Evolutionary conservation across 2,113 vertebrate species (phyloP).

Genomic region (Eubucco bourcierii): DNA sequence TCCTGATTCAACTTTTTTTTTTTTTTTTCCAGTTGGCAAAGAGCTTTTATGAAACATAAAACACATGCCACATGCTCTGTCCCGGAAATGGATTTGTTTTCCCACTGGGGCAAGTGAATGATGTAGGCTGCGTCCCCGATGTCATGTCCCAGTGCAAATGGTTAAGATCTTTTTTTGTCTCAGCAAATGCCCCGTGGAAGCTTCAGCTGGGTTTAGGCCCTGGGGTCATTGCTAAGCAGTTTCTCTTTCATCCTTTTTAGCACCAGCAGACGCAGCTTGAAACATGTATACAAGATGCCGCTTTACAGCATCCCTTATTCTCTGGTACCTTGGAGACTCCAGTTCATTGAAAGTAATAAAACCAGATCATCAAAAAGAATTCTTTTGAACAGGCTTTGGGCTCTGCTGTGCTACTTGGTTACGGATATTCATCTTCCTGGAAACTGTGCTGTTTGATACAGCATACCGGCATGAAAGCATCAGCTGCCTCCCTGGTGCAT

Average conservation of each 20-base stretch:
- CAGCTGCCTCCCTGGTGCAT: conserved; percentile 59
- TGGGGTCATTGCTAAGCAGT: conserved; percentile 69
- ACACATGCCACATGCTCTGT: conserved; percentile 5
- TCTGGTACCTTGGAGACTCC: conserved; percentile 69
- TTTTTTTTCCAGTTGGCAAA: conserved; percentile 14
- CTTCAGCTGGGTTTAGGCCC: conserved; percentile 52
- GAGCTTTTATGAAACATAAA: conserved; percentile 48
- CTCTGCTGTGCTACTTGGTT: conserved; percentile 71
- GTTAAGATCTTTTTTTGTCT: conserved; percentile 70
- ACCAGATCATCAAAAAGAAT: conserved; percentile 71
- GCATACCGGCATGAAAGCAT: conserved; percentile 52
- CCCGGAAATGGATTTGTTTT: conserved; percentile 46
- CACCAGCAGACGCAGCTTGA: conserved; percentile 62
- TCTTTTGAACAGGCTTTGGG: conserved; percentile 71
- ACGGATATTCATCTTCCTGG: conserved; percentile 71
- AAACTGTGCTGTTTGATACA: conserved; percentile 62
- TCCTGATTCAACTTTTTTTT: not conserved
- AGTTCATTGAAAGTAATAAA: conserved; percentile 75
- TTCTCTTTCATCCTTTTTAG: conserved; percentile 67
- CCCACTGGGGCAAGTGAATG: conserved; percentile 34
- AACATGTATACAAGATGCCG: conserved; percentile 66
- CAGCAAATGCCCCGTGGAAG: conserved; percentile 54
- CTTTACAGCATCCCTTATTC: conserved; percentile 72
- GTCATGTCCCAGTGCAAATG: conserved; percentile 64
- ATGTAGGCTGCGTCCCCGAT: conserved; percentile 34